Conservation (phyloP, 2,797 vertebrate genomes). For the Muscicapa comitata region DNA sequence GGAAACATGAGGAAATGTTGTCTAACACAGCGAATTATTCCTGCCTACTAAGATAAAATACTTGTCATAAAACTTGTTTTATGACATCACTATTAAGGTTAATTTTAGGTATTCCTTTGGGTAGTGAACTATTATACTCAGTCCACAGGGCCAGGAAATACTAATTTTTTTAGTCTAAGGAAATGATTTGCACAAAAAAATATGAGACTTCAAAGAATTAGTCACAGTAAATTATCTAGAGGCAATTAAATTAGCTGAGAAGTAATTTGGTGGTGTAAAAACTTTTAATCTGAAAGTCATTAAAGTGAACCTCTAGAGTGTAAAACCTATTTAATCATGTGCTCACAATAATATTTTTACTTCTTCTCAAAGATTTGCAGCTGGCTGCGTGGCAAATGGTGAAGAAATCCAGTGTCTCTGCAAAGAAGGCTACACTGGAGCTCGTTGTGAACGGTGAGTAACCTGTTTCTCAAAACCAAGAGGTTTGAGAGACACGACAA, state of each 20-base stretch:
- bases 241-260: neutral
- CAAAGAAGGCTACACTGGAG: slow-evolving; percentile 85
- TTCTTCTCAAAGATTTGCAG: slow-evolving; percentile 83
- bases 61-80: neutral
- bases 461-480: neutral
- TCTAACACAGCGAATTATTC: neutral
- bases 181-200: neutral
- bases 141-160: neutral
- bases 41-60: neutral
- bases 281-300: neutral
- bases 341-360: neutral
- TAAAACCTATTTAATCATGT: neutral
- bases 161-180: neutral
- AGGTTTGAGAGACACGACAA: neutral
- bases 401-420: slow-evolving; percentile 84
- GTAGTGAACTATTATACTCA: neutral
- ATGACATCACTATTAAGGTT: neutral
- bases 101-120: slow-evolving; percentile 24
- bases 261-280: neutral
- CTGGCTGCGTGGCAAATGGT: slow-evolving; percentile 79
- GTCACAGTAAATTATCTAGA: neutral
- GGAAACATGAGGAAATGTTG: neutral
- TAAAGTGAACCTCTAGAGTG: neutral
- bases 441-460: slow-evolving; percentile 86
- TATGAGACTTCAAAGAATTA: neutral